Percentiles rank a stretch among this genome's conserved stretches.
These are phyloP conservation scores for Pseudolycoriella hygida DNA, from an alignment of 2,888 invertebrate species.

Conservation along the genomic window DNA sequence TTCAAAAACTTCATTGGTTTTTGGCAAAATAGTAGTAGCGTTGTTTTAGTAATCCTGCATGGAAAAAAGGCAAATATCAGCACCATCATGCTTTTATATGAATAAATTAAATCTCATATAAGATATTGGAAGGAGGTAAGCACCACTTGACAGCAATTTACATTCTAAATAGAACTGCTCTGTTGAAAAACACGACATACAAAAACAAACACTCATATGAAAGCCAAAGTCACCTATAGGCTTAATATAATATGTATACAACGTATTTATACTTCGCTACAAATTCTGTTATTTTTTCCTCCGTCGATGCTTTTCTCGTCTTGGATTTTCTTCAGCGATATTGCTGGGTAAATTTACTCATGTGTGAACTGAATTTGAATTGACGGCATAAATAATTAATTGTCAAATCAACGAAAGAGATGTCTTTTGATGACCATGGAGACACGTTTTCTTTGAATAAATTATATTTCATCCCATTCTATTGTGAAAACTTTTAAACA, in stretches of 20 bases:
- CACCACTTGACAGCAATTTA: conserved; percentile 1
- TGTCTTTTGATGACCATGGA: conserved; percentile 7
- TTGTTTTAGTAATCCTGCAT: no score
- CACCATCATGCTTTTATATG: background rate
- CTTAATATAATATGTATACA: background rate
- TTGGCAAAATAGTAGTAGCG: no score
- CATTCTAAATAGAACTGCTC: background rate
- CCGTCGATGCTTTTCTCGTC: background rate
- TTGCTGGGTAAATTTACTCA: background rate
- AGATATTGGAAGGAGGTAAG: background rate
- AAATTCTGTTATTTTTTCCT: background rate
- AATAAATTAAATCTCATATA: conserved; percentile 1
- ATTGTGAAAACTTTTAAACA: no score
- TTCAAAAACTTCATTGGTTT: no score
- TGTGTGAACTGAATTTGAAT: conserved; percentile 8
- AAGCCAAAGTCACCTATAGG: background rate
- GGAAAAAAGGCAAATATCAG: no score
- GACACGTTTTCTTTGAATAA: conserved; percentile 8
- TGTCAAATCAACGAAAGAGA: conserved; percentile 7
- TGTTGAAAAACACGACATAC: no score
- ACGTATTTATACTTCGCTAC: background rate
- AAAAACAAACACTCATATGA: background rate
- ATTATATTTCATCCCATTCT: conserved; percentile 1
- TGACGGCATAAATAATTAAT: conserved; percentile 7
- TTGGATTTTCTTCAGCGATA: background rate